phyloP scores from a whole-genome alignment of 2,797 vertebrate genomes.

The Sebastes melanostomus region DNA sequence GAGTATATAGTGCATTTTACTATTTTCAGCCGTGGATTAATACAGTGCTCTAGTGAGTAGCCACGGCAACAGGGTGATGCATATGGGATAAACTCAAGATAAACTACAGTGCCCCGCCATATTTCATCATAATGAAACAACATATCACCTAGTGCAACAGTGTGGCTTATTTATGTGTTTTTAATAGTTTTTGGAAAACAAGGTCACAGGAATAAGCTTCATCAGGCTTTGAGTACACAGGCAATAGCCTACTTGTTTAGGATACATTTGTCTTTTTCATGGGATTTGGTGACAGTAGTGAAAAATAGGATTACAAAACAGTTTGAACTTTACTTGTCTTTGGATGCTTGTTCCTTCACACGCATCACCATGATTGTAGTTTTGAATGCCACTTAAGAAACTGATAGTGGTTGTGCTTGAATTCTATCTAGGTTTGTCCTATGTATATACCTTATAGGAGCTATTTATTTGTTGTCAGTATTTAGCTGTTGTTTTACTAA shows the following conservation, averaged over 20 bases:
- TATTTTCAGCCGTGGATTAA: background rate
- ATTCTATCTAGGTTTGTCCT: no score
- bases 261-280: background rate
- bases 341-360: background rate
- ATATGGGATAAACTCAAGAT: background rate
- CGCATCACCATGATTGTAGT: background rate
- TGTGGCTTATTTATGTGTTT: background rate
- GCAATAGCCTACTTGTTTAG: background rate
- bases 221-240: background rate
- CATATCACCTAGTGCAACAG: background rate
- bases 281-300: background rate
- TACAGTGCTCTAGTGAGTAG: background rate
- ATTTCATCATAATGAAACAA: background rate
- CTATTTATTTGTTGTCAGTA: no score
- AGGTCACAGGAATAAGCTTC: no score
- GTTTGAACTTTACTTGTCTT: background rate
- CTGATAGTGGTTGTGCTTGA: background rate
- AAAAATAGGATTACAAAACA: background rate
- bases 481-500: no score
- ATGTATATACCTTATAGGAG: background rate
- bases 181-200: background rate
- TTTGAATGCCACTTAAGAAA: background rate
- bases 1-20: background rate
- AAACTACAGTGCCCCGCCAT: background rate
- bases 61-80: no score